phyloP scores from a whole-genome alignment of 2,113 vertebrate genomes.

The Mirounga angustirostris region DNA sequence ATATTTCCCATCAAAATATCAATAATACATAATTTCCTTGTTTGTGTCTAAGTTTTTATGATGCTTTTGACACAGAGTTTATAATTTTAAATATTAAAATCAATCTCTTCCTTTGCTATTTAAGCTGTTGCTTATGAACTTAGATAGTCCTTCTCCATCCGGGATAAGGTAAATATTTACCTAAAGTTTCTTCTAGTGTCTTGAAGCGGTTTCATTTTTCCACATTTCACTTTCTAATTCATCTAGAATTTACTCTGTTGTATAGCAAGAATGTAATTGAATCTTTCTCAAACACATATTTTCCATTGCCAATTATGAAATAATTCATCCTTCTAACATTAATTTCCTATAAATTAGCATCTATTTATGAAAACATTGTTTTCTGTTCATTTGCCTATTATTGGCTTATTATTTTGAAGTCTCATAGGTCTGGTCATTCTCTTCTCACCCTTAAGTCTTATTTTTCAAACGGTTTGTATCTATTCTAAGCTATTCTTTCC shows the following conservation, averaged over 20 bases:
- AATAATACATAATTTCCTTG: conserved; percentile 69
- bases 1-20: conserved; percentile 63
- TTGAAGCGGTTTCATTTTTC: conserved; percentile 26
- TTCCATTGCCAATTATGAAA: conserved; percentile 51
- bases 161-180: conserved; percentile 45
- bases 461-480: neutral
- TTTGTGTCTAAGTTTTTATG: conserved; percentile 75
- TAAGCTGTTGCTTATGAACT: conserved; percentile 16
- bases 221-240: conserved; percentile 43
- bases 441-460: neutral
- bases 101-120: conserved; percentile 44
- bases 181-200: conserved; percentile 31
- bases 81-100: conserved; percentile 78
- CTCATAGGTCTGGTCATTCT: neutral
- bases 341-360: conserved; percentile 17
- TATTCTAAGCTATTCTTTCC: neutral
- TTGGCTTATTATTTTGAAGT: neutral
- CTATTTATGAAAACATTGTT: neutral
- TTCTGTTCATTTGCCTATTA: neutral
- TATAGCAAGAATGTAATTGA: conserved; percentile 36
- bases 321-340: neutral
- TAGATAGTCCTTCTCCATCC: neutral
- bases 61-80: conserved; percentile 66
- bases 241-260: conserved; percentile 24
- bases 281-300: neutral